Evolutionary conservation across 1,140 invertebrate species (phyloP).

Genomic region (Drosophila cardini): DNA sequence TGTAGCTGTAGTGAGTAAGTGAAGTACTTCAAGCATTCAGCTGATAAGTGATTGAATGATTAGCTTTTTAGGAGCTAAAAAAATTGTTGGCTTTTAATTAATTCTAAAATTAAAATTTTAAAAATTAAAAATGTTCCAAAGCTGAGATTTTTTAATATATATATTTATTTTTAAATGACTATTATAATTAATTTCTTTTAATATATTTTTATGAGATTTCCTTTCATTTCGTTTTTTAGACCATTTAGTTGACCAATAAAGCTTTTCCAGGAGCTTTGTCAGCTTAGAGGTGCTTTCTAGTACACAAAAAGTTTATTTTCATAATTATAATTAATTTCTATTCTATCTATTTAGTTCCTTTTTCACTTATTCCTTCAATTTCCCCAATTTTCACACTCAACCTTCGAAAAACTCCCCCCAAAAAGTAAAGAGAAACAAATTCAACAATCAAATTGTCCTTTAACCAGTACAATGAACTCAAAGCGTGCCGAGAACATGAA

Average conservation of each 20-base stretch:
- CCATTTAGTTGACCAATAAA: no score
- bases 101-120: background rate
- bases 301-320: background rate
- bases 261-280: no score
- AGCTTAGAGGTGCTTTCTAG: no score
- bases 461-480: constrained; percentile 72
- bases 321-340: no score
- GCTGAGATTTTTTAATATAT: no score
- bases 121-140: background rate
- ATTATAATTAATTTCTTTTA: no score
- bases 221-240: no score
- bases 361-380: background rate
- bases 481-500: constrained; percentile 36
- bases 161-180: no score
- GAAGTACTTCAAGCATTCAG: background rate
- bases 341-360: no score
- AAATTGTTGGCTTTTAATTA: no score
- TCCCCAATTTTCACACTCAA: background rate
- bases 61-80: background rate
- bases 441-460: constrained; percentile 56
- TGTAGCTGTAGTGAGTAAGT: background rate
- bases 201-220: no score
- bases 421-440: background rate
- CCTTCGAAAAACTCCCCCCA: background rate
- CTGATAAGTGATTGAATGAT: constrained; percentile 10